Evolutionary conservation across 2,113 vertebrate species (phyloP).

Genomic region (Cyphomyrus plagiostoma): DNA sequence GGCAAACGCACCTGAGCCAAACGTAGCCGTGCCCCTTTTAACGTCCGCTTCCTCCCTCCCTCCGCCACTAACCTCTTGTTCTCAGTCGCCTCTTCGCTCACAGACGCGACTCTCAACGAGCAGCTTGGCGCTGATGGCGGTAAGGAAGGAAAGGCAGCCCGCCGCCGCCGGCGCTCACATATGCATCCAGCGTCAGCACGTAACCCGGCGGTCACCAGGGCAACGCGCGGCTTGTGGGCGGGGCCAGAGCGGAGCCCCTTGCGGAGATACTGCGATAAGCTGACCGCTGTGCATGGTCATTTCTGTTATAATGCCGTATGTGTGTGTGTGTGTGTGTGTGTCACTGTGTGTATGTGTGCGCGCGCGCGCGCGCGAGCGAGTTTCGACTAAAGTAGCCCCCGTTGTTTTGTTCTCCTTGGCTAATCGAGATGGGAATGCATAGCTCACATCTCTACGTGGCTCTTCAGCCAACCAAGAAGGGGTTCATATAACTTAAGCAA

Average conservation of each 20-base stretch:
- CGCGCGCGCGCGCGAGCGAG: rapidly evolving
- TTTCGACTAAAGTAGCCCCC: background rate
- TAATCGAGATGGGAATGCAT: background rate
- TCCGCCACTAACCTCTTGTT: background rate
- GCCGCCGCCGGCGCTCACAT: constrained; percentile 87
- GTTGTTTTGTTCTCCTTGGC: background rate
- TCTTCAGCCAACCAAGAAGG: background rate
- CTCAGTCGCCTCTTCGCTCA: constrained; percentile 22
- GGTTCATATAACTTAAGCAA: background rate
- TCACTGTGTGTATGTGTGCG: too few relatives aligned
- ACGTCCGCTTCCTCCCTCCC: constrained; percentile 4
- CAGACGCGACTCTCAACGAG: constrained; percentile 43
- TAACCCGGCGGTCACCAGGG: constrained; percentile 60
- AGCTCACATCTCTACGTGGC: background rate
- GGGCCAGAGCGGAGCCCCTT: constrained; percentile 40
- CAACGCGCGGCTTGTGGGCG: constrained; percentile 51
- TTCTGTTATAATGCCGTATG: background rate
- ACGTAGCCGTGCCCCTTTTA: background rate
- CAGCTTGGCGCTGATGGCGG: constrained; percentile 77
- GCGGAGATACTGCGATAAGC: background rate
- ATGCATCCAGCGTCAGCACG: constrained; percentile 90
- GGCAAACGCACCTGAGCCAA: background rate
- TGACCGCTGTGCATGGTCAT: background rate
- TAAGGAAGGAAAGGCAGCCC: constrained; percentile 78
- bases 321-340: background rate